Evolutionary conservation across 1,140 invertebrate genomes (phyloP).

Genomic region (Formica exsecta): DNA sequence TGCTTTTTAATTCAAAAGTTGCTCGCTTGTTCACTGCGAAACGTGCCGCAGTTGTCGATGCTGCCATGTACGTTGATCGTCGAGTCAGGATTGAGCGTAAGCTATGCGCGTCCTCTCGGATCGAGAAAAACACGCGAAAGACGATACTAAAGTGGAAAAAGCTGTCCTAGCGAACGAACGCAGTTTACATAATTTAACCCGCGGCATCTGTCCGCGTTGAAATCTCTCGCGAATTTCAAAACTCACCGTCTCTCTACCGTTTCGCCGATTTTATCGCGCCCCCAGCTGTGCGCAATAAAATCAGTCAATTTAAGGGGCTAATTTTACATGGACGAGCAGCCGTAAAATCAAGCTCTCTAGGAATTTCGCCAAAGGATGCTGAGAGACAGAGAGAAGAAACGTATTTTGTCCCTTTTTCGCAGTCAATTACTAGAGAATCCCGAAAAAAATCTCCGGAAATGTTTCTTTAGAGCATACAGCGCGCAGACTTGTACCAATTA

Average conservation of each 20-base stretch:
- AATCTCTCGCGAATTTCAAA: slow-evolving; percentile 14
- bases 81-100: background rate
- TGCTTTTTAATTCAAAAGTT: slow-evolving; percentile 47
- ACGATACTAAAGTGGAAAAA: slow-evolving; percentile 12
- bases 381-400: background rate
- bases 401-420: slow-evolving; percentile 9
- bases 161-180: background rate
- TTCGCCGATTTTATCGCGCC: background rate
- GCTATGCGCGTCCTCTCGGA: background rate
- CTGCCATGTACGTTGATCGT: background rate
- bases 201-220: slow-evolving; percentile 6
- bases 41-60: slow-evolving; percentile 40
- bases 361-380: background rate
- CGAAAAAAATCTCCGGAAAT: background rate
- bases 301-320: slow-evolving; percentile 3
- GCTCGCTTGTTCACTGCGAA: background rate
- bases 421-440: slow-evolving; percentile 19
- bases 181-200: slow-evolving; percentile 35
- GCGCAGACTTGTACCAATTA: background rate
- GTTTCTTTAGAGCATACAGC: background rate
- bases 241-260: background rate
- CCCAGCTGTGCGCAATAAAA: background rate
- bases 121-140: slow-evolving; percentile 21
- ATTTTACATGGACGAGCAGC: background rate
- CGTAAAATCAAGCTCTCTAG: slow-evolving; percentile 13